Percentiles rank a stretch among this genome's conserved stretches.
phyloP scores from a whole-genome alignment of 1,140 invertebrate species.

The Drosophila tani region DNA sequence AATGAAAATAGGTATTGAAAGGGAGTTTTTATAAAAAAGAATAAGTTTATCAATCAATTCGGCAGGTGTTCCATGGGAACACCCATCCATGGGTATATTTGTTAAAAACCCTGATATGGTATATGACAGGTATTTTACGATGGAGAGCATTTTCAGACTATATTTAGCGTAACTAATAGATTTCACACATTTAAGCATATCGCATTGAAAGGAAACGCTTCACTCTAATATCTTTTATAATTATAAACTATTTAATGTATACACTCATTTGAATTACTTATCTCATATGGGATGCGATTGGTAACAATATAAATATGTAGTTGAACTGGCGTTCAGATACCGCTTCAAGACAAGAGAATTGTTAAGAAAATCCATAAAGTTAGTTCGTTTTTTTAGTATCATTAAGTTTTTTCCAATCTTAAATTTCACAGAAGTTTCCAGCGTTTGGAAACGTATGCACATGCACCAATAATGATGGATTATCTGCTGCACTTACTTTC shows the following conservation, averaged over 20 bases:
- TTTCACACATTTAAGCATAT: background rate
- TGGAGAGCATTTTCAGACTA: background rate
- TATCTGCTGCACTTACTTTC: slow-evolving; percentile 36
- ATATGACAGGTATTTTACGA: no score
- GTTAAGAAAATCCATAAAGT: background rate
- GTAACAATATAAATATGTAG: background rate
- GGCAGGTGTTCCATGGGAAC: background rate
- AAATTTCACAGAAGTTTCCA: background rate
- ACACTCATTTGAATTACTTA: background rate
- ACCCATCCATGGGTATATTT: no score
- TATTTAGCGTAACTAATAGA: background rate
- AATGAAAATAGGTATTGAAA: background rate
- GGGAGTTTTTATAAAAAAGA: background rate
- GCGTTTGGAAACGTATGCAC: background rate
- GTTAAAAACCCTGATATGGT: no score
- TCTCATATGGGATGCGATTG: background rate
- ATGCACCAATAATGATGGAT: slow-evolving; percentile 32
- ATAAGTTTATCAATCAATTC: background rate
- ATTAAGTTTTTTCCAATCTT: background rate
- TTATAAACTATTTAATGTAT: background rate
- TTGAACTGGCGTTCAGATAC: background rate
- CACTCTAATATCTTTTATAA: background rate
- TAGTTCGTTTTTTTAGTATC: background rate
- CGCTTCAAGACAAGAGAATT: no score
- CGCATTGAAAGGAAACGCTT: background rate